A percentile compares a stretch with the other conserved stretches of the same genome.
Conservation (phyloP, 2,797 vertebrate species). For the Muscicapa comitata region DNA sequence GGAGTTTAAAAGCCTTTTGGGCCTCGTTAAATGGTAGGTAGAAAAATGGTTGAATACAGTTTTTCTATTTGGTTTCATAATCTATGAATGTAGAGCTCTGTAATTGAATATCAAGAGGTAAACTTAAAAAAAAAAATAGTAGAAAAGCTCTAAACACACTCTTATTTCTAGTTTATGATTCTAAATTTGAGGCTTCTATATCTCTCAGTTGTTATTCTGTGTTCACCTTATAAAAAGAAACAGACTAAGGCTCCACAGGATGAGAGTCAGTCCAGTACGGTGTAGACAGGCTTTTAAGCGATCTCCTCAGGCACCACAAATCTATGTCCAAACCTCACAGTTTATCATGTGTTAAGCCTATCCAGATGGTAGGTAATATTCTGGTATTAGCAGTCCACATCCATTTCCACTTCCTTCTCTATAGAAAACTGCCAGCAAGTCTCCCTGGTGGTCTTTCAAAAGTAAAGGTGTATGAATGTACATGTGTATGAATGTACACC, state of each 20-base stretch:
- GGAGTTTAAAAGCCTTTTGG: not conserved
- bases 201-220: not conserved
- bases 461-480: not conserved
- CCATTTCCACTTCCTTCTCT: not conserved
- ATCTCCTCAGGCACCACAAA: not conserved
- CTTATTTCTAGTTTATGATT: not conserved
- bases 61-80: not conserved
- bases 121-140: not conserved
- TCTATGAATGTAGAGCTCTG: not conserved
- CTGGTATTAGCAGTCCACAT: conserved; percentile 11
- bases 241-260: not conserved
- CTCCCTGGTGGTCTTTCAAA: conserved; percentile 29
- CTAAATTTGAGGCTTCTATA: not conserved
- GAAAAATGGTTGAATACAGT: not conserved
- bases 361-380: conserved; percentile 34
- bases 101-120: not conserved
- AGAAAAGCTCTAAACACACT: not conserved
- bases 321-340: conserved; percentile 9
- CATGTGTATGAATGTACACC: not conserved
- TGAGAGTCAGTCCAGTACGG: not conserved
- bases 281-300: not conserved
- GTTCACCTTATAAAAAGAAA: not conserved
- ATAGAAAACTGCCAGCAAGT: not conserved
- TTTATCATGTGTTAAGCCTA: conserved; percentile 52
- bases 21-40: not conserved